A percentile compares a stretch with the other conserved stretches of the same genome.
Evolutionary conservation across 1,140 invertebrate species (phyloP).

Genomic region (Gonatopus flavifemur): DNA sequence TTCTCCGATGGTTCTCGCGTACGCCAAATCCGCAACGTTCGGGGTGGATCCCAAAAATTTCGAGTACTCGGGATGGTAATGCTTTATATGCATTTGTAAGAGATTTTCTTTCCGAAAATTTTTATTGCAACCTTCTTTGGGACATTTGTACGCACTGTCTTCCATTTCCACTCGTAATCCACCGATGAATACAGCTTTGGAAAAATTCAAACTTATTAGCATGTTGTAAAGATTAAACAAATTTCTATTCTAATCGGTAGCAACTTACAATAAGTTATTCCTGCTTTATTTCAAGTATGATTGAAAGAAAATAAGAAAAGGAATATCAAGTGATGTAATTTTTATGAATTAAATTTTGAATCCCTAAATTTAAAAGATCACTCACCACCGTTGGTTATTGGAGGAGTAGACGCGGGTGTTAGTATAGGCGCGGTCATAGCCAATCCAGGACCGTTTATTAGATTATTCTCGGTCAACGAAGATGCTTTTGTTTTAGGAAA

Average conservation of each 20-base stretch:
- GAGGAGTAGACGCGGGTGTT: constrained; percentile 22
- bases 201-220: constrained; percentile 5
- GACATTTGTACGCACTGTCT: constrained; percentile 75
- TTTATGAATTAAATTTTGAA: constrained; percentile 8
- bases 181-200: constrained; percentile 64
- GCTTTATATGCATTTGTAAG: constrained; percentile 87
- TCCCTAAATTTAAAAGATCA: constrained; percentile 2
- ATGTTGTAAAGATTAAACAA: not conserved
- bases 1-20: constrained; percentile 71
- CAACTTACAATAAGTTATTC: constrained; percentile 45
- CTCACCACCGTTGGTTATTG: constrained; percentile 39
- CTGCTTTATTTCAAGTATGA: constrained; percentile 22
- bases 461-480: constrained; percentile 19
- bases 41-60: constrained; percentile 76
- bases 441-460: too few relatives aligned
- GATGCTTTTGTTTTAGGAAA: constrained; percentile 45
- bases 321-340: constrained; percentile 8
- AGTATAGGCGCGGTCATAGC: constrained; percentile 16
- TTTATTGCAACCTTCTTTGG: constrained; percentile 80
- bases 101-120: constrained; percentile 88
- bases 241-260: not conserved
- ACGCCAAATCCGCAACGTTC: constrained; percentile 82
- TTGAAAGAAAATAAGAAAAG: constrained; percentile 22
- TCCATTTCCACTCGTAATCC: constrained; percentile 70
- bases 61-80: constrained; percentile 81